Conservation (phyloP, 2,888 invertebrate genomes). For the Oligia latruncula region DNA sequence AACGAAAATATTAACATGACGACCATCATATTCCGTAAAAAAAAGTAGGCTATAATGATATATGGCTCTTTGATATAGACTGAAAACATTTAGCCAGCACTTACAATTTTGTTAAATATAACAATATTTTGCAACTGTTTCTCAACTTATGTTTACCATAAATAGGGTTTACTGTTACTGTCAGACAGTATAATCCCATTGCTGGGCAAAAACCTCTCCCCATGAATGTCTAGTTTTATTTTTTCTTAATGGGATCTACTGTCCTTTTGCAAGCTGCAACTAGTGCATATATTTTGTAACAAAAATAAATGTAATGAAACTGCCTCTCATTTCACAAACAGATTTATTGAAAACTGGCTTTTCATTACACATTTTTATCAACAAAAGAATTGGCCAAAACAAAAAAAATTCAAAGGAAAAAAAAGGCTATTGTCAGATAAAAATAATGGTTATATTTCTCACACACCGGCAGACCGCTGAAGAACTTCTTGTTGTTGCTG, state of each 20-base stretch:
- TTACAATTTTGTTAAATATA: neutral
- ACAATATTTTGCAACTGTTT: constrained; percentile 6
- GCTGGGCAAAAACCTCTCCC: neutral
- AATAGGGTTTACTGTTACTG: neutral
- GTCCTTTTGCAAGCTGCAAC: neutral
- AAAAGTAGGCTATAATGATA: neutral
- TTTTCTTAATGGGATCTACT: neutral
- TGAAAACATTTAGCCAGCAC: too few species aligned
- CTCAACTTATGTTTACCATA: neutral
- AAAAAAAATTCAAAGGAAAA: neutral
- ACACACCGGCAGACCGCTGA: constrained; percentile 78
- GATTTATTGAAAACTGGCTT: constrained; percentile 44
- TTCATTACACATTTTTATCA: neutral
- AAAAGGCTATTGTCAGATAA: constrained; percentile 5
- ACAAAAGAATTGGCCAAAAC: neutral
- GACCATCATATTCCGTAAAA: too few species aligned
- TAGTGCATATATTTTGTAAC: constrained; percentile 18
- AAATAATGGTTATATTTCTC: constrained; percentile 7
- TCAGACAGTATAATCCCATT: neutral
- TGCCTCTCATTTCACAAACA: constrained; percentile 20
- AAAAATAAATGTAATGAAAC: constrained; percentile 40
- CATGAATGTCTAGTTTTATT: neutral
- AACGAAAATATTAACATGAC: neutral
- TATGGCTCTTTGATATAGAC: too few species aligned
- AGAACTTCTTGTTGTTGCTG: constrained; percentile 75